phyloP scores from a whole-genome alignment of 1,140 invertebrate species.

The Conus ventricosus region DNA sequence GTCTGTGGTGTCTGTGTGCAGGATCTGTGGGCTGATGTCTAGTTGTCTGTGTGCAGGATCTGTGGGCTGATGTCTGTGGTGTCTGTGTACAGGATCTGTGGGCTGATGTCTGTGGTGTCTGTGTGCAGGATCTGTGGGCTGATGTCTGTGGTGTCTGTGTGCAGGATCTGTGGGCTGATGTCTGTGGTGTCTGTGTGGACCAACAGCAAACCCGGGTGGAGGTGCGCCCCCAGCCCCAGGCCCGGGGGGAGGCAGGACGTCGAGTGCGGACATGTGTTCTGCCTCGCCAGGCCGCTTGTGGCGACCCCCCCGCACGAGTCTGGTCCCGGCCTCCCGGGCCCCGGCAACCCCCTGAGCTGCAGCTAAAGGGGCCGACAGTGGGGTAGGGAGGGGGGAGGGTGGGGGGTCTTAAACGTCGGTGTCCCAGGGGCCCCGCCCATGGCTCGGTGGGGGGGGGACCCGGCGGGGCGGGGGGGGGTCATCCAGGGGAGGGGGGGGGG shows the following conservation, averaged over 20 bases:
- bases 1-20: too few species aligned
- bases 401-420: constrained; percentile 18
- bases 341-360: constrained; percentile 24
- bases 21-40: too few species aligned
- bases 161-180: constrained; percentile 26
- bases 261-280: constrained; percentile 28
- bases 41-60: too few species aligned
- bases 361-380: constrained; percentile 31
- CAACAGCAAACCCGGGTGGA: constrained; percentile 13
- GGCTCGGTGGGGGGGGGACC: background rate
- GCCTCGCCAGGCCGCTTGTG: constrained; percentile 16
- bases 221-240: constrained; percentile 7
- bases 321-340: constrained; percentile 28
- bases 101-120: too few species aligned
- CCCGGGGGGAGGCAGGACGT: background rate
- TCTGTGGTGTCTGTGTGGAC: constrained; percentile 34
- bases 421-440: background rate
- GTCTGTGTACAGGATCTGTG: too few species aligned
- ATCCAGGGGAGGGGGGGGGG: background rate
- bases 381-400: constrained; percentile 4
- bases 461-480: background rate
- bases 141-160: too few species aligned
- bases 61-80: too few species aligned
- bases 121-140: too few species aligned
- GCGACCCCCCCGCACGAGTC: background rate